Conservation (phyloP, 2,888 invertebrate species). For the Chydorus sphaericus region DNA sequence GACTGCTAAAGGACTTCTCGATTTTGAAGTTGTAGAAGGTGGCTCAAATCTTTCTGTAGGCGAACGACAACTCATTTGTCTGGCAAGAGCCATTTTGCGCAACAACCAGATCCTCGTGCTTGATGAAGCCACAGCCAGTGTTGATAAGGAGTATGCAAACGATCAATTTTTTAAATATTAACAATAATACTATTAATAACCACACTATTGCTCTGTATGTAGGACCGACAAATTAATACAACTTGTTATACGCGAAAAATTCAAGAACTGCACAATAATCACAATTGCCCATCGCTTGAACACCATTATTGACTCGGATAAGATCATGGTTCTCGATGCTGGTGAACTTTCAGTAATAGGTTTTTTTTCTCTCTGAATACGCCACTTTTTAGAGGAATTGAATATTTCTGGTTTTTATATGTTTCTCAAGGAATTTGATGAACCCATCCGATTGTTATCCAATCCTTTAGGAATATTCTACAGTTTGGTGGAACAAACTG, state of each 20-base stretch:
- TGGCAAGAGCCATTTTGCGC: conserved; percentile 72
- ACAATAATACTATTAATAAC: no score
- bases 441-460: conserved; percentile 50
- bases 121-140: conserved; percentile 87
- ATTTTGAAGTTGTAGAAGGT: conserved; percentile 39
- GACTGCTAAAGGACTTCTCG: no score
- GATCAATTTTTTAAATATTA: no score
- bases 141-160: conserved; percentile 54
- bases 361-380: no score
- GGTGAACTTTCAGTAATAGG: conserved; percentile 47
- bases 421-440: conserved; percentile 46
- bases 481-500: conserved; percentile 52
- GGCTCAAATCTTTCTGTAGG: conserved; percentile 77
- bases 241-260: conserved; percentile 61
- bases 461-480: conserved; percentile 44
- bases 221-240: conserved; percentile 75
- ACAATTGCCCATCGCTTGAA: conserved; percentile 83
- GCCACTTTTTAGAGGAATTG: no score
- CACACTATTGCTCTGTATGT: no score
- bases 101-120: conserved; percentile 70
- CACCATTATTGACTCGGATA: conserved; percentile 85
- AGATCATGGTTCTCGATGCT: conserved; percentile 70
- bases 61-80: conserved; percentile 74
- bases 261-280: conserved; percentile 67
- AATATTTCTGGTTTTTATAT: not conserved